These are phyloP conservation scores for Euwallacea similis DNA, from an alignment of 1,140 invertebrate genomes.

Conservation along the genomic window DNA sequence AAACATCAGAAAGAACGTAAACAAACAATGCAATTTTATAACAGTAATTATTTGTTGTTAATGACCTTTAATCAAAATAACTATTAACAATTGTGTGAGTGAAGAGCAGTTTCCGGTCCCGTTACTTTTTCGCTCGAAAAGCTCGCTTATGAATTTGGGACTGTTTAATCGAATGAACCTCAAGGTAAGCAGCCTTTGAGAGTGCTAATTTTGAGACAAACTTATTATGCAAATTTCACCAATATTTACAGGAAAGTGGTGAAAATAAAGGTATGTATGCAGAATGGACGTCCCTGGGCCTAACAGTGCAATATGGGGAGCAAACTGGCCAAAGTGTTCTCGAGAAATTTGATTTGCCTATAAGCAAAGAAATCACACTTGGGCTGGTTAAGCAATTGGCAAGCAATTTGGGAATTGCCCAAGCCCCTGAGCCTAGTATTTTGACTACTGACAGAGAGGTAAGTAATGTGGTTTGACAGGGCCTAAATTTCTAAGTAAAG, in stretches of 20 bases:
- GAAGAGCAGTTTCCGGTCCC: conserved; percentile 6
- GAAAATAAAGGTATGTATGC: conserved; percentile 76
- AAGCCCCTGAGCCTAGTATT: conserved; percentile 74
- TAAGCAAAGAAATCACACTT: conserved; percentile 80
- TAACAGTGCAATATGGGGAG: conserved; percentile 67
- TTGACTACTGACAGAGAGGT: conserved; percentile 78
- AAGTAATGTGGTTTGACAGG: conserved; percentile 4
- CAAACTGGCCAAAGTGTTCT: conserved; percentile 76
- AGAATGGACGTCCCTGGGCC: conserved; percentile 80
- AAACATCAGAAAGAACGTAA: too few relatives aligned
- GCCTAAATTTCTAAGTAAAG: background rate
- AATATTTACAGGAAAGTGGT: conserved; percentile 53
- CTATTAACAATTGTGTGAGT: too few relatives aligned
- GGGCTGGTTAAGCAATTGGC: conserved; percentile 82
- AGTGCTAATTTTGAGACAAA: conserved; percentile 13
- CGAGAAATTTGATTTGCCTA: conserved; percentile 77
- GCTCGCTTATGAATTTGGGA: conserved; percentile 71
- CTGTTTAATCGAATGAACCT: conserved; percentile 73
- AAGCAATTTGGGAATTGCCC: conserved; percentile 73
- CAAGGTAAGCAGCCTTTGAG: conserved; percentile 59
- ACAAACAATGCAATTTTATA: too few relatives aligned
- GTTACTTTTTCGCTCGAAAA: conserved; percentile 35
- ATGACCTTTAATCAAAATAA: background rate
- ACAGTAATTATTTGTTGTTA: background rate
- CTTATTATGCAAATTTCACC: background rate